Evolutionary conservation across 2,888 invertebrate genomes (phyloP).

Genomic region (Daptonema setosum): DNA sequence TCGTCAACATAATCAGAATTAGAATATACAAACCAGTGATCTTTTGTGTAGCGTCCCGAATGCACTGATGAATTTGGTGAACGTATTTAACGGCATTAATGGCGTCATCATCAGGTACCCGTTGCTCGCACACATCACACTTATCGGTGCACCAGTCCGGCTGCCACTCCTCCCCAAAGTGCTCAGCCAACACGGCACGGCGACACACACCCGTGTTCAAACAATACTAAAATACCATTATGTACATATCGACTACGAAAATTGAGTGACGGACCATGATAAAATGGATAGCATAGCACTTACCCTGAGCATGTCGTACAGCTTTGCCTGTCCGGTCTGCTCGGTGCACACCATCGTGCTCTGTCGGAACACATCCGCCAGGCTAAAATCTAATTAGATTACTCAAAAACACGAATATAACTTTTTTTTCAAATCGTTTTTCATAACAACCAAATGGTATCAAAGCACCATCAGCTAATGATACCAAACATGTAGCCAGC

Average conservation of each 20-base stretch:
- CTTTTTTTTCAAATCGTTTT: too few relatives aligned
- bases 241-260: background rate
- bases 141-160: constrained; percentile 48
- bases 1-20: too few relatives aligned
- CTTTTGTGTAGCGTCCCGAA: background rate
- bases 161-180: constrained; percentile 64
- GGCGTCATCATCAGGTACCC: too few relatives aligned
- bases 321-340: constrained; percentile 48
- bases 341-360: constrained; percentile 60
- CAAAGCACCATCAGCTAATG: background rate
- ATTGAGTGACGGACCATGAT: background rate
- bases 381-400: background rate
- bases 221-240: constrained; percentile 30
- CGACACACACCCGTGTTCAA: constrained; percentile 43
- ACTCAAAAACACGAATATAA: too few relatives aligned
- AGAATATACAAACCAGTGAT: too few relatives aligned
- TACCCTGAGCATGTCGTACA: constrained; percentile 49
- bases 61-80: background rate
- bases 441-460: background rate
- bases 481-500: constrained; percentile 5
- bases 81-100: too few relatives aligned
- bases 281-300: background rate
- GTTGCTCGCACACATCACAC: constrained; percentile 78
- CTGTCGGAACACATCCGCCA: constrained; percentile 31
- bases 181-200: constrained; percentile 50